Base-by-base conservation (phyloP, 2,797 vertebrate species). In the Vireo griseus region DNA sequence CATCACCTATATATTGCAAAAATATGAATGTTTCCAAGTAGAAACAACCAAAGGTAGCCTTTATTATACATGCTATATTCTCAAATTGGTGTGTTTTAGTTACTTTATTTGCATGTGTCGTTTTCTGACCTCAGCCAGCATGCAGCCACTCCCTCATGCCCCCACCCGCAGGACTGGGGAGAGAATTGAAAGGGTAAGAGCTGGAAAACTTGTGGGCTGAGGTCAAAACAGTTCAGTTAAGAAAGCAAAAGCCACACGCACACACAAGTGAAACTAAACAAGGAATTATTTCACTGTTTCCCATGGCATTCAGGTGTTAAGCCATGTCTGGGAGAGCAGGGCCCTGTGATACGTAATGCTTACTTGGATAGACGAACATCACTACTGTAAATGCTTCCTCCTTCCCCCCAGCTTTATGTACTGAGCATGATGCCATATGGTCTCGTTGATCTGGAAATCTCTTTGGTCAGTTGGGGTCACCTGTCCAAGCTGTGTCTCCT, bases 71-170 rank as follows among this genome's bases (percentile, higher is more conserved):
- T 11, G 21, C 16, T 90, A 2, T 58, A 57, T 74, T 61, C 51
- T 88, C 9, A 73, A 21, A 67, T 47, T 2, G 4, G 3, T 81
- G 5, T 63, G 45, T 68, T 91, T 54, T 75, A 51, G 10, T 55
- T 69, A 33, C 17, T 16, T 48, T 58, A 37, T 63, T 62, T 90
- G 35, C 0, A 0, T 37, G 8, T 33, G 28, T 44, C 1, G 0
- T 50, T 20, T 19, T 82, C 76, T 76, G 76, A 69, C 20, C 20
- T 29, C 33, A 37, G 44, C 28, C 11, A 24, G 37, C 20, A 37
- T 2, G 9, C 35, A 48, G 26, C 48, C 0, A 0, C 28, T 50
- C 16, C 3, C 24, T 48, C 48, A 4, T 54, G 44, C 16, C 16
- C 31, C 20, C 9, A 39, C 42, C 28, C 18, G 5, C 1, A 1